Base-by-base conservation (phyloP, 2,113 vertebrate genomes). In the Lepus europaeus region DNA sequence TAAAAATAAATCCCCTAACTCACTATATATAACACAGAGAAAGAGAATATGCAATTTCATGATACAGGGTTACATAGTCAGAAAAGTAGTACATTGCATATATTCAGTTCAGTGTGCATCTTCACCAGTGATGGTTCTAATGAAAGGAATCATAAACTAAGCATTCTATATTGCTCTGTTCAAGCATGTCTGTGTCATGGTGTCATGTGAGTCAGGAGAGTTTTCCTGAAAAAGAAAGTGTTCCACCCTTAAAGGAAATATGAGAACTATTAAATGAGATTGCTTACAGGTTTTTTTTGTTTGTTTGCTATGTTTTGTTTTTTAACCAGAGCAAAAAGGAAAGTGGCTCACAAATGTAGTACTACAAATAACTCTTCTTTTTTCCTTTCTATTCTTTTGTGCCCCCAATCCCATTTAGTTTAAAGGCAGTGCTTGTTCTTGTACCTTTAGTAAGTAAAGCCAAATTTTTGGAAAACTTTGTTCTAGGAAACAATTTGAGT, bases 401-500 rank as follows among this genome's bases (percentile, higher is more conserved):
- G 73, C 17, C 25, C 8, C 17, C 27, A 27, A 31, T 84, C 16
- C 11, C 51, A 59, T 76, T 69, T 59, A 22, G 3, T 87, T 19
- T 76, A 81, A 81, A 84, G 9, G 1, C 33, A 11, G 3, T 76
- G 39, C 33, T 76, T 51, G 11, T 72, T 81, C 51, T 68, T 63
- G 76, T 80, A 29, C 14, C 51, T 59, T 69, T 56, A 51, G 25
- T 33, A 33, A 56, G 31, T 79, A 85, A 45, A 49, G 6, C 16
- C 64, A 87, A 31, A 87, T n/a, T 36, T 64, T 80, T 80, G 11
- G 56, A 25, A 83, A 33, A 73, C 63, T 70, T 93, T 78, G 81
- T 84, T 51, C 66, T 56, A 45, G n/a, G 33, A 82, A n/a, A 49
- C 87, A 66, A 90, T 91, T 84, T 90, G 45, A 68, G 59, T 84